phyloP scores from a whole-genome alignment of 2,113 vertebrate species.

The Eupsittula cactorum region DNA sequence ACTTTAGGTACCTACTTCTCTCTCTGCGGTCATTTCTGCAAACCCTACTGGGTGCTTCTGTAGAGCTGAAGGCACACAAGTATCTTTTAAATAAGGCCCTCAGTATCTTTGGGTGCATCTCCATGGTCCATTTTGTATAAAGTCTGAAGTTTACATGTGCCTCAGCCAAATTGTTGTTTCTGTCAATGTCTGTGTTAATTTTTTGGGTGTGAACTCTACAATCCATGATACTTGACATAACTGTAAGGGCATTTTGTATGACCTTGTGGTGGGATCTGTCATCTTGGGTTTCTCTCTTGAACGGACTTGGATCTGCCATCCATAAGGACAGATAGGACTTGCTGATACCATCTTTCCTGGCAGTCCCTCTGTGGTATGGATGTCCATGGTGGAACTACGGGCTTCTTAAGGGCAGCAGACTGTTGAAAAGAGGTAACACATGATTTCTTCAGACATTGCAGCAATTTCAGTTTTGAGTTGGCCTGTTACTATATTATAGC shows the following conservation, averaged over 20 bases:
- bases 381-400: background rate
- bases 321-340: background rate
- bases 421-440: background rate
- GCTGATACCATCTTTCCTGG: background rate
- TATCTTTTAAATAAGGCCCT: background rate
- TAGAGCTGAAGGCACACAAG: background rate
- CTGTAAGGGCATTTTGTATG: background rate
- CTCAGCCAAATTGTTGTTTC: background rate
- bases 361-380: background rate
- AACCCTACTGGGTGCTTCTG: background rate
- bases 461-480: background rate
- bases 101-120: background rate
- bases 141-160: rapidly evolving
- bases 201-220: rapidly evolving
- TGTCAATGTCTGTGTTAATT: background rate
- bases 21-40: background rate
- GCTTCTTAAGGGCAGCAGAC: background rate
- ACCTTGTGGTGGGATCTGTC: background rate
- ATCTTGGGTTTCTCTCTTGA: background rate
- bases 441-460: background rate
- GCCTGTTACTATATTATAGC: background rate
- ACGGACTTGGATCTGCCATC: background rate
- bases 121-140: background rate
- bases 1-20: background rate
- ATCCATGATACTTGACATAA: background rate